Conservation (phyloP, 1,140 invertebrate genomes). For the Theocolax elegans region DNA sequence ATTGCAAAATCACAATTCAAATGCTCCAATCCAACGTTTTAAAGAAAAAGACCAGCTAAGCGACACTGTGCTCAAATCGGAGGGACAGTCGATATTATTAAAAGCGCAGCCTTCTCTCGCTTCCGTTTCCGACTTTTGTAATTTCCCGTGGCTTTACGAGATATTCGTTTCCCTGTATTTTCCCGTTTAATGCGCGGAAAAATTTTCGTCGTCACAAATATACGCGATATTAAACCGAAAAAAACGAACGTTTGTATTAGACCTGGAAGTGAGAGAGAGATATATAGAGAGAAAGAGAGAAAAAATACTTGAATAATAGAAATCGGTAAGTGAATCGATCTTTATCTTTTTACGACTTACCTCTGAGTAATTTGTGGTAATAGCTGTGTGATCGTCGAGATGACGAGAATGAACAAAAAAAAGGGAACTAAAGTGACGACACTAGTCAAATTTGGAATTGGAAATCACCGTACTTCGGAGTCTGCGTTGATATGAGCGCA, state of each 20-base stretch:
- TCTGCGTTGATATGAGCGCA: slow-evolving; percentile 58
- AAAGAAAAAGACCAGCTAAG: slow-evolving; percentile 14
- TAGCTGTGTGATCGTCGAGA: no score
- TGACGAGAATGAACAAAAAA: neutral
- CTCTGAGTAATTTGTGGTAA: neutral
- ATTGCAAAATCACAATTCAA: no score
- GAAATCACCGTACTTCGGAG: slow-evolving; percentile 21
- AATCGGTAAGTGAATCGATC: no score
- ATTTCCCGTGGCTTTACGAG: slow-evolving; percentile 56
- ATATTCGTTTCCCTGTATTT: slow-evolving; percentile 30
- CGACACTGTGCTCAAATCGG: slow-evolving; percentile 43
- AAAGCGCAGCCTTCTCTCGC: slow-evolving; percentile 61
- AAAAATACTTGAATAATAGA: neutral
- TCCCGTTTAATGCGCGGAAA: neutral
- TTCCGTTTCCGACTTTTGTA: slow-evolving; percentile 66
- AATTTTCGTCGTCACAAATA: neutral
- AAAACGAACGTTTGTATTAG: no score
- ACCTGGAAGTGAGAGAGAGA: no score
- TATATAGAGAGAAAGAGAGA: no score
- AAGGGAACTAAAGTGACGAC: neutral
- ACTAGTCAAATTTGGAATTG: neutral
- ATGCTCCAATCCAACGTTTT: slow-evolving; percentile 7
- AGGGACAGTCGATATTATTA: slow-evolving; percentile 63
- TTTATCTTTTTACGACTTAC: no score
- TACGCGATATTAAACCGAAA: no score